Evolutionary conservation across 2,888 invertebrate genomes (phyloP).

Genomic region (Xestia rhomboidea): DNA sequence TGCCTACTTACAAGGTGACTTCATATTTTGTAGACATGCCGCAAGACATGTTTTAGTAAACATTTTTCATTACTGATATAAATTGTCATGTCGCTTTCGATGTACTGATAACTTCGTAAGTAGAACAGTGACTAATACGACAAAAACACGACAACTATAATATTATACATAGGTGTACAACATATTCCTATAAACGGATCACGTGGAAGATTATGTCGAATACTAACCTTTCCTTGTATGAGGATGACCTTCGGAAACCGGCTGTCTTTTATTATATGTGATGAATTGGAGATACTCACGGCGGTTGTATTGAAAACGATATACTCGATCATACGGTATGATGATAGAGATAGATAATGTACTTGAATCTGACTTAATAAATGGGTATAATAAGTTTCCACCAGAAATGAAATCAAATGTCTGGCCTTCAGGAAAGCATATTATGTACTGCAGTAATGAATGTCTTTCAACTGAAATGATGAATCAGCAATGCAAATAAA

Average conservation of each 20-base stretch:
- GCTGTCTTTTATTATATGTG: conserved; percentile 35
- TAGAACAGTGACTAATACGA: conserved; percentile 48
- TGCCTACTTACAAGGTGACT: not conserved
- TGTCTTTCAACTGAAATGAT: not conserved
- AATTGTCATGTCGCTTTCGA: conserved; percentile 40
- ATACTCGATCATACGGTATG: conserved; percentile 16
- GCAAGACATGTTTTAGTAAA: not conserved
- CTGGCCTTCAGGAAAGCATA: not conserved
- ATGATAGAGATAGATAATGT: not conserved
- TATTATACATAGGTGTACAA: not conserved
- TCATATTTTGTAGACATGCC: not conserved
- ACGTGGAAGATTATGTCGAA: conserved; percentile 38
- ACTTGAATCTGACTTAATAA: conserved; percentile 1
- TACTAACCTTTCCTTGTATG: conserved; percentile 30
- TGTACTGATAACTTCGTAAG: conserved; percentile 41
- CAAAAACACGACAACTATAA: conserved; percentile 28
- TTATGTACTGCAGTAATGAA: not conserved
- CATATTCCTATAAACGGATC: conserved; percentile 44
- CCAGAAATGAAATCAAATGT: not conserved
- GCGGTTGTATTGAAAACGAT: conserved; percentile 24
- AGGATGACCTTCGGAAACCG: conserved; percentile 34
- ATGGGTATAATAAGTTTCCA: conserved; percentile 10
- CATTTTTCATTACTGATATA: conserved; percentile 31
- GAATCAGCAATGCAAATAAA: not conserved
- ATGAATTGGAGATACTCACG: conserved; percentile 28